Percentiles rank a stretch among this genome's conserved stretches.
These are phyloP conservation scores for Crossaster papposus DNA, from an alignment of 53 echinoderm and acorn worm genomes.

Conservation along the genomic window DNA sequence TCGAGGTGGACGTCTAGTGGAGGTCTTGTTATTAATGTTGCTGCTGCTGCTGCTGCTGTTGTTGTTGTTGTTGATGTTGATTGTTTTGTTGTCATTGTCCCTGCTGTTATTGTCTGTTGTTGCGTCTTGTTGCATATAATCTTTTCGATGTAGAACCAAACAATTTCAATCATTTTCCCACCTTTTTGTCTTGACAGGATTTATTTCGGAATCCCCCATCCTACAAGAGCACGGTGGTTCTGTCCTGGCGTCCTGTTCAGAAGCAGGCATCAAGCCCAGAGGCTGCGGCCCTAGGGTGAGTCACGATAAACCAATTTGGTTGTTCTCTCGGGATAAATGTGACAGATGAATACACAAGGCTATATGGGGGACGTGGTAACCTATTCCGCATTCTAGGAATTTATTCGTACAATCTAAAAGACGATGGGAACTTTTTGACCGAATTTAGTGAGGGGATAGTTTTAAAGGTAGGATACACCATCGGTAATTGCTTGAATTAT, in stretches of 20 bases:
- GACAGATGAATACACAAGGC: too few relatives aligned
- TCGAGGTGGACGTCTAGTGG: neutral
- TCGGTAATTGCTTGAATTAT: too few relatives aligned
- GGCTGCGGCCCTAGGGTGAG: slow-evolving; percentile 33
- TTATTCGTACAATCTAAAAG: too few relatives aligned
- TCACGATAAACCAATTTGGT: too few relatives aligned
- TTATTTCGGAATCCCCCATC: slow-evolving; percentile 91
- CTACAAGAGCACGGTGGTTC: slow-evolving; percentile 77
- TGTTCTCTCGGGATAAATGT: too few relatives aligned
- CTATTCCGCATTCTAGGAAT: too few relatives aligned
- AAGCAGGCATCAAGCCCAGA: slow-evolving; percentile 38
- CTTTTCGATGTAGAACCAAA: neutral
- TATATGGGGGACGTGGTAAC: too few relatives aligned
- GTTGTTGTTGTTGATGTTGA: neutral
- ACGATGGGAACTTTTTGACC: too few relatives aligned
- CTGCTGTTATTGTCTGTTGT: neutral
- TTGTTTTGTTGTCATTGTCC: neutral
- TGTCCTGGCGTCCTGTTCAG: slow-evolving; percentile 84
- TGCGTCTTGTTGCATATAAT: neutral
- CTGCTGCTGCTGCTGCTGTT: neutral
- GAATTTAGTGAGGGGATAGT: too few relatives aligned
- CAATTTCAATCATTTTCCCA: neutral
- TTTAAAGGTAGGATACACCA: too few relatives aligned
- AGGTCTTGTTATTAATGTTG: neutral
- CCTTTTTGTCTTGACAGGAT: slow-evolving; percentile 59